phyloP scores from a whole-genome alignment of 2,113 vertebrate species.

The Salvelinus namaycush region DNA sequence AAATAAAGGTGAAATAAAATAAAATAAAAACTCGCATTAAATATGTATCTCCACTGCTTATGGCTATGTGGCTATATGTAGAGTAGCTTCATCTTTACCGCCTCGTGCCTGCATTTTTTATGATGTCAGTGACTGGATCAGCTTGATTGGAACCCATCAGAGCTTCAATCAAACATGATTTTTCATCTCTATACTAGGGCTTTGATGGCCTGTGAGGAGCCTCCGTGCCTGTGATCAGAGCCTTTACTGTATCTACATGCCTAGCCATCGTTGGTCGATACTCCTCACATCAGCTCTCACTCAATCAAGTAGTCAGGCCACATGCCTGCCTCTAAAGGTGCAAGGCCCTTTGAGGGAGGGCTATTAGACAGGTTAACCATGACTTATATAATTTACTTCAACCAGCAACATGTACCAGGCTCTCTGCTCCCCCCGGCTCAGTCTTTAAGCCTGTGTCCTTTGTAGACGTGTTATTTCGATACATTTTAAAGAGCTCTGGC shows the following conservation, averaged over 20 bases:
- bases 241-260: neutral
- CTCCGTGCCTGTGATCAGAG: constrained; percentile 3
- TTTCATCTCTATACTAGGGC: constrained; percentile 6
- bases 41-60: too few species aligned
- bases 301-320: neutral
- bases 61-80: too few species aligned
- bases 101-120: neutral
- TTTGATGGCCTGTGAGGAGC: constrained; percentile 10
- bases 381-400: neutral
- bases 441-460: too few species aligned
- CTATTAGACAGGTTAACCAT: neutral
- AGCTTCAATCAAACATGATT: constrained; percentile 4
- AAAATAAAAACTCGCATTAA: too few species aligned
- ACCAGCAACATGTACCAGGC: neutral
- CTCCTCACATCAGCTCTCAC: neutral
- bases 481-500: too few species aligned
- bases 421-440: too few species aligned
- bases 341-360: neutral
- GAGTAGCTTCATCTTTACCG: too few species aligned
- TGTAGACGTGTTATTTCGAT: too few species aligned
- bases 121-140: neutral
- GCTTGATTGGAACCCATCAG: neutral
- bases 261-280: neutral
- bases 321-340: neutral
- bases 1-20: too few species aligned